Base-by-base conservation (phyloP, 2,888 invertebrate genomes). In the Folsomia candida region DNA sequence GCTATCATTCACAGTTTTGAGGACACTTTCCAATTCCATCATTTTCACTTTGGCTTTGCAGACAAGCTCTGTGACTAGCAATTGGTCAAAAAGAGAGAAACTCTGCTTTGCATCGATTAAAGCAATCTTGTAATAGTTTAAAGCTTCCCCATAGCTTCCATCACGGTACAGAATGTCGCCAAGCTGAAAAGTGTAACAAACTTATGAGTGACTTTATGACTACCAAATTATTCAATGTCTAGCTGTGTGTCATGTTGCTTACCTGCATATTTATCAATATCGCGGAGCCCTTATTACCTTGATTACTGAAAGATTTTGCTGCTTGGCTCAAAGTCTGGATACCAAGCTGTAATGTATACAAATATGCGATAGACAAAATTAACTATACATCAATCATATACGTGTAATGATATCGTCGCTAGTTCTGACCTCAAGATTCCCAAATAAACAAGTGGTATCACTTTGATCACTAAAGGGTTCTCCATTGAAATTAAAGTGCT, bases 11-110 rank as follows among this genome's bases (percentile, higher is more conserved):
- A 80, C 73, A 25, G 70, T 74, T 69, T 80, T 78, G 2, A 74
- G 75, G n/a, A 71, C 76, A 58, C 78, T 78, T 63, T 80, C 79
- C 20, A 72, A 77, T 14, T 80, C 79, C 6, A 73, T 76, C 63
- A 77, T 69, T 61, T 76, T 74, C 1, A 80, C 68, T 68, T 80
- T 80, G 62, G 76, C 74, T 58, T 68, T 73, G 18, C 78, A 67
- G 26, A 78, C 75, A 28, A 67, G 70, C 22, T 78, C 77, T 1
- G 74, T 59, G 1, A 78, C 66, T 0, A 73, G 67, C 3, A 80
- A n/a, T 57, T 78, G 76, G 68, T 80, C 79, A 1, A 72, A 66
- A 25, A 78, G 69, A 0, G 76, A 74, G 25, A 76, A 80, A 26
- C 77, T 64, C 9, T 64, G 54, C 57, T 74, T 76, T 2, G 76